Conservation (phyloP, 1,140 invertebrate genomes). For the Drosophila kepulauana region DNA sequence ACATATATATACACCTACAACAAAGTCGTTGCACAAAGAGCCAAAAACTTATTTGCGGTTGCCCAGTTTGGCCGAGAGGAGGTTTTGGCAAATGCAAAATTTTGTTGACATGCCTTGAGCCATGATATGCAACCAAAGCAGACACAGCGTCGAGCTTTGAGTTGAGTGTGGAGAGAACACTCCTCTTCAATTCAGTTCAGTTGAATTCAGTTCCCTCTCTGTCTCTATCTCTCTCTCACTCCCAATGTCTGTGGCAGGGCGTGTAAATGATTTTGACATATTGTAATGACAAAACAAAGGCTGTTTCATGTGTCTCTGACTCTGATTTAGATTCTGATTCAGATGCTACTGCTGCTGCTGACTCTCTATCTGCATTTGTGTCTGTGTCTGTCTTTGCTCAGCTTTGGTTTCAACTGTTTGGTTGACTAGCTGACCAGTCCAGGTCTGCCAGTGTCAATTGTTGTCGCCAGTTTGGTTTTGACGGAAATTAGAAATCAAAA, state of each 20-base stretch:
- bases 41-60: conserved; percentile 71
- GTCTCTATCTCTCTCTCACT: neutral
- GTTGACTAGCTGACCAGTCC: conserved; percentile 27
- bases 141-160: neutral
- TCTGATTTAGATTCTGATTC: no score
- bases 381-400: conserved; percentile 17
- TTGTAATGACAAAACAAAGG: conserved; percentile 66
- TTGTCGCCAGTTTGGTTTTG: conserved; percentile 38
- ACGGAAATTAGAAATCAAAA: conserved; percentile 64
- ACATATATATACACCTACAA: conserved; percentile 40
- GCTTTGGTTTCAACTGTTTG: conserved; percentile 8
- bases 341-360: no score
- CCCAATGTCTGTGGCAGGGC: conserved; percentile 16
- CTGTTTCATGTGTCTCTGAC: conserved; percentile 4
- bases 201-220: neutral
- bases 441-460: conserved; percentile 49
- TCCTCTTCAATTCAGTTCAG: no score
- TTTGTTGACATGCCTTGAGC: conserved; percentile 55
- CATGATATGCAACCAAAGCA: conserved; percentile 52
- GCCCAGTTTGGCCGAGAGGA: conserved; percentile 47
- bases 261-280: conserved; percentile 63
- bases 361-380: neutral
- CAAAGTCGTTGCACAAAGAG: conserved; percentile 52
- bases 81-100: conserved; percentile 54
- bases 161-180: neutral